Base-by-base conservation (phyloP, 2,113 vertebrate genomes). In the Tor tambroides region DNA sequence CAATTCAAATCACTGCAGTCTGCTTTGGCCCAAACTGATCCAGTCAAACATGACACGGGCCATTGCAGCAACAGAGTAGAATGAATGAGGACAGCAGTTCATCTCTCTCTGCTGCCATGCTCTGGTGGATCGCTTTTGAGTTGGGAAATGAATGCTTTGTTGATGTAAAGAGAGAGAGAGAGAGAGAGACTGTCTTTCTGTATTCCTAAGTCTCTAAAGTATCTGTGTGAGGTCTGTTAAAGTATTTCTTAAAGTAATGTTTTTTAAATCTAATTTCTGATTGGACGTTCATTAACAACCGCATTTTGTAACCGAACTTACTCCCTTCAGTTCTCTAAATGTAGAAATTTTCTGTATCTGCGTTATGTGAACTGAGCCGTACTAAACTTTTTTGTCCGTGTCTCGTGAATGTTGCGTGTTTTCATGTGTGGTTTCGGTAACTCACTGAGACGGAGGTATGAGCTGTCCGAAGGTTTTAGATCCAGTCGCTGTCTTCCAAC, bases 41-140 rank as follows among this genome's bases (percentile, higher is more conserved):
- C 83, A 84, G 83, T 84, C 83, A 84, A 84, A 84, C 83, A 84
- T 84, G 83, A 84, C 69, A 84, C 69, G 83, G 83, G 49, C 83
- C 69, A 84, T 74, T 84, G 83, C 83, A 41, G 49, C 49, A 84
- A 84, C 67, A 84, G 83, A 84, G 67, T 6, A 75, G 32, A 75
- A 74, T 84, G 69, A 74, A 84, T 84, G 83, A 74, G 69, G 69
- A 84, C 69, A 84, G 83, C 46, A 84, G 69, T 84, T 84, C 83
- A 84, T 74, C 82, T 84, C 82, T 74, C 43, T 84, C 49, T 72
- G 46, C 49, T 41, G 49, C 30, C 69, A 84, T 84, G 83, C 83
- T 84, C 69, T 72, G 69, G 46, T 84, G 69, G 69, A 59, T 84
- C 49, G 7, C 69, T 35, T 84, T 75, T 84, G 69, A 75, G 83